Conservation (phyloP, 2,797 vertebrate species). For the Spinus olivaceus region DNA sequence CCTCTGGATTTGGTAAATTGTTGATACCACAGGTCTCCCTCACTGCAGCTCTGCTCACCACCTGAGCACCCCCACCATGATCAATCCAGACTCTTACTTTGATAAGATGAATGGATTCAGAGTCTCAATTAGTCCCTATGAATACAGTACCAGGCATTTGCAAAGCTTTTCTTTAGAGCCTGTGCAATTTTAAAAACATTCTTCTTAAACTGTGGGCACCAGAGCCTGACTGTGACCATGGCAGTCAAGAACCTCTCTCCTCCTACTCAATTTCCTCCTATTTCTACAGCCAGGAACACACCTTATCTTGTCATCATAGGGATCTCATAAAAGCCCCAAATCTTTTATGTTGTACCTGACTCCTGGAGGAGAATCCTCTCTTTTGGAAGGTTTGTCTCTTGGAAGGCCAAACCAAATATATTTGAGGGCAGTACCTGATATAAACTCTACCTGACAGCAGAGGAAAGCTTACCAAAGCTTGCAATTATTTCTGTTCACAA, state of each 20-base stretch:
- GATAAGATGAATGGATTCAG: neutral
- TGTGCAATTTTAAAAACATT: neutral
- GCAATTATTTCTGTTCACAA: neutral
- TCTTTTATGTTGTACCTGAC: neutral
- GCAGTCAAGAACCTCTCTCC: neutral
- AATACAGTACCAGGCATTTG: neutral
- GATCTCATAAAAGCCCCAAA: neutral
- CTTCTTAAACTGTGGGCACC: neutral
- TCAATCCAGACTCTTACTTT: neutral
- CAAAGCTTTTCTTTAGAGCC: neutral
- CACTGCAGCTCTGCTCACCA: neutral
- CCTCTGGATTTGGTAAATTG: neutral
- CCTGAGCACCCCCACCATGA: neutral
- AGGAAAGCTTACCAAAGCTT: neutral
- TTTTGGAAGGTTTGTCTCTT: neutral
- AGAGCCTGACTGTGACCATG: neutral
- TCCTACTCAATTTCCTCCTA: neutral
- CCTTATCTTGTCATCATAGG: neutral
- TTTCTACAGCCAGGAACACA: neutral
- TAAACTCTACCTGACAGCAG: neutral
- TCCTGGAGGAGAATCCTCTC: neutral
- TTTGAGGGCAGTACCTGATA: neutral
- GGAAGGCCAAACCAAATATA: neutral
- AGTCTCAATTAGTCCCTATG: neutral
- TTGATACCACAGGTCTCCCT: neutral